Percentiles rank a stretch among this genome's conserved stretches.
These are phyloP conservation scores for Ommatoiulus sabulosus DNA, from an alignment of 2,888 invertebrate genomes.

Conservation along the genomic window DNA sequence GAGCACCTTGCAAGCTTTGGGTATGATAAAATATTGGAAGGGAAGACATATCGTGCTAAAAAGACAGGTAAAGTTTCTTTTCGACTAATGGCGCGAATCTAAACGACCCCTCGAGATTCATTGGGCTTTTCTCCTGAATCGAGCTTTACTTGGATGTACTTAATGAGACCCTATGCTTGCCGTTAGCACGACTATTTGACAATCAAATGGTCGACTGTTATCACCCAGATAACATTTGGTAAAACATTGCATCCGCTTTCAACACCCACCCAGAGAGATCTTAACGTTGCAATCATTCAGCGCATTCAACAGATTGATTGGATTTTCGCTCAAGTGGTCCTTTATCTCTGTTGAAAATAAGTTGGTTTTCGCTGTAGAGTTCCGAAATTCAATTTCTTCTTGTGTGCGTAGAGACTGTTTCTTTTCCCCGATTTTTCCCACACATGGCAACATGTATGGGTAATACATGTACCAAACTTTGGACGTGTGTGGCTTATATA, in stretches of 20 bases:
- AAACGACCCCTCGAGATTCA: background rate
- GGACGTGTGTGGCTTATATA: too few species aligned
- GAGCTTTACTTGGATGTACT: background rate
- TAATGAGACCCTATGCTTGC: background rate
- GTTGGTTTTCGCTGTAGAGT: background rate
- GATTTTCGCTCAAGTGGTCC: constrained; percentile 46
- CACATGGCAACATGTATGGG: too few species aligned
- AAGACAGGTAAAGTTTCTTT: constrained; percentile 77
- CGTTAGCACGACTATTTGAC: background rate
- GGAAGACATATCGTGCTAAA: constrained; percentile 96
- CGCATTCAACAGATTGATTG: constrained; percentile 25
- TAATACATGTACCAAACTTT: too few species aligned
- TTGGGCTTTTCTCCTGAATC: background rate
- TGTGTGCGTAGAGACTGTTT: background rate
- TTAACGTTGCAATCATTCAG: constrained; percentile 37
- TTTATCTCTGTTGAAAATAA: constrained; percentile 24
- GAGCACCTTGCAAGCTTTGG: constrained; percentile 94
- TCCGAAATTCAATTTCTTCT: background rate
- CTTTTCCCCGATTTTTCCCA: too few species aligned
- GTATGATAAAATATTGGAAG: constrained; percentile 99
- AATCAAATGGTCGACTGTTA: constrained; percentile 28
- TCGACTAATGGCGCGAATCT: background rate
- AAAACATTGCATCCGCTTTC: constrained; percentile 32
- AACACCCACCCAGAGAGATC: constrained; percentile 17
- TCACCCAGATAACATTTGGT: background rate